Percentiles rank a stretch among this genome's conserved stretches.
phyloP scores from a whole-genome alignment of 2,113 vertebrate genomes.

The Paracanthobrama guichenoti region DNA sequence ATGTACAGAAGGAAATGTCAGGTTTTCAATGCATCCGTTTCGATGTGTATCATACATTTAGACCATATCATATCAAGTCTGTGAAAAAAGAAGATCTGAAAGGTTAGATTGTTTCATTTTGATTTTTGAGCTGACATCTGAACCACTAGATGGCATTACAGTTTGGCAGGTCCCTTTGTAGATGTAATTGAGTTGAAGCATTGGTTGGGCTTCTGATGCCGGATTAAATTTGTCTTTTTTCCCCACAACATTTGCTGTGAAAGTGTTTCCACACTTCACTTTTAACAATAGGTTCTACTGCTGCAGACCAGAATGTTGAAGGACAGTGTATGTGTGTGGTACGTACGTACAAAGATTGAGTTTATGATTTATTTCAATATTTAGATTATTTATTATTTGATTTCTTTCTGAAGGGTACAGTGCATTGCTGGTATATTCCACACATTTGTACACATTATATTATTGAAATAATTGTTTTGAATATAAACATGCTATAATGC shows the following conservation, averaged over 20 bases:
- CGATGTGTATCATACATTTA: neutral
- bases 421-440: neutral
- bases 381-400: neutral
- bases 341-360: too few relatives aligned
- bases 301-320: neutral
- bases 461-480: neutral
- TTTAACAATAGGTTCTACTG: neutral
- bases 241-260: neutral
- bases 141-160: slow-evolving; percentile 64
- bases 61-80: neutral
- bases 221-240: neutral
- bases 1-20: neutral
- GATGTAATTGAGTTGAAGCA: neutral
- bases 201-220: slow-evolving; percentile 2
- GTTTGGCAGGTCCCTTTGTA: slow-evolving; percentile 50
- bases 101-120: too few relatives aligned
- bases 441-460: neutral
- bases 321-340: neutral
- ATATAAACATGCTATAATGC: neutral
- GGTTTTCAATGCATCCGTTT: neutral
- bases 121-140: neutral
- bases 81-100: neutral
- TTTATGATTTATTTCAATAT: neutral
- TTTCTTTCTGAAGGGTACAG: neutral
- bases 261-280: neutral